These are phyloP conservation scores for Scomberomorus guttatus DNA, from an alignment of 2,797 vertebrate species.

Conservation along the genomic window DNA sequence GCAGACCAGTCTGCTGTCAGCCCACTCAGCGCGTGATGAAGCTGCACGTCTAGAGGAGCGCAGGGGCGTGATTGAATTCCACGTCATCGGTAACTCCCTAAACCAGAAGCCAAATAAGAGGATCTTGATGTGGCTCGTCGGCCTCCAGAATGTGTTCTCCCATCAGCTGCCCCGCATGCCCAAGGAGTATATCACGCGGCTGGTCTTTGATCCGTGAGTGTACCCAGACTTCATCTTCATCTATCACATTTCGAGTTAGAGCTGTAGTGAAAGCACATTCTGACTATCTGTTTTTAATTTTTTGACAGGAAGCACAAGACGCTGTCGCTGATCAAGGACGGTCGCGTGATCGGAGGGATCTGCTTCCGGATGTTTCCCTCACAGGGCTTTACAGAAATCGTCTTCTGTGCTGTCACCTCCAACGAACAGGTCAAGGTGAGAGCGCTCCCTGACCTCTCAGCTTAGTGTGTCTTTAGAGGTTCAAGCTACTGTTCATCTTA, in stretches of 20 bases:
- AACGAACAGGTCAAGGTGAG: slow-evolving; percentile 99
- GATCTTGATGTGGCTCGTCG: slow-evolving; percentile 98
- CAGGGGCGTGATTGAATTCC: slow-evolving; percentile 96
- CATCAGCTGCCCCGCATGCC: slow-evolving; percentile 99
- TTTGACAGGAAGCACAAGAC: slow-evolving; percentile 97
- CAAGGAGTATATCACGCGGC: slow-evolving; percentile 97
- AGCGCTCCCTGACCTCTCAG: not conserved
- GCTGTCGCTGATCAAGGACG: slow-evolving; percentile 97
- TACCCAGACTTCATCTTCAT: not conserved
- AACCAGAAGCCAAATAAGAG: slow-evolving; percentile 98
- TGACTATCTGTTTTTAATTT: not conserved
- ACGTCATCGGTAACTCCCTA: slow-evolving; percentile 96
- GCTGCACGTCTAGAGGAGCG: slow-evolving; percentile 95
- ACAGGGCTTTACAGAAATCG: slow-evolving; percentile 99
- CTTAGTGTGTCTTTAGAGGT: not conserved
- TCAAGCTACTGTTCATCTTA: not conserved
- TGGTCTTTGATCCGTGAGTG: slow-evolving; percentile 98
- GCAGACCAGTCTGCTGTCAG: slow-evolving; percentile 95
- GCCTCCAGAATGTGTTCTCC: slow-evolving; percentile 98
- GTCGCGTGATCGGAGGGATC: slow-evolving; percentile 99
- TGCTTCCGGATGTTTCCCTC: slow-evolving; percentile 99
- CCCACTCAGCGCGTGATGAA: slow-evolving; percentile 95
- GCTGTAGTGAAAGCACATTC: not conserved
- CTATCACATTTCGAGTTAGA: not conserved
- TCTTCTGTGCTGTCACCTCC: slow-evolving; percentile 98